Conservation (phyloP, 92 coral and sea anemone genomes). For the Actinostola sp. region DNA sequence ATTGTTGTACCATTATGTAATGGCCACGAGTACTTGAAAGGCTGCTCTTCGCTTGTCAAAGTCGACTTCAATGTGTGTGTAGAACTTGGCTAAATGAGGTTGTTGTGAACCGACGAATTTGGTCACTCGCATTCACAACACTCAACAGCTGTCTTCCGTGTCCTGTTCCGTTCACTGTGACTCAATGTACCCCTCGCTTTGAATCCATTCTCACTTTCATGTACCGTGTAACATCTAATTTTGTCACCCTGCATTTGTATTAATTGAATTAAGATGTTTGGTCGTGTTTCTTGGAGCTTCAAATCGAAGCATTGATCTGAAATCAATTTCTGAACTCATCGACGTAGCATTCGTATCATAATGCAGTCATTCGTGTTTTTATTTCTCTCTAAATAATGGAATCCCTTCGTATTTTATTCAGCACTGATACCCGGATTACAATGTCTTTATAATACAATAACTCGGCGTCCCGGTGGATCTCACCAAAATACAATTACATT, state of each 20-base stretch:
- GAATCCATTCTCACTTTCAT: no score
- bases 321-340: no score
- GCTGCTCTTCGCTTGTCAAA: neutral
- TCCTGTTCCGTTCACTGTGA: conserved; percentile 13
- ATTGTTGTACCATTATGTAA: no score
- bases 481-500: neutral
- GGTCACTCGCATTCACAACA: neutral
- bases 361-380: neutral
- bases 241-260: no score
- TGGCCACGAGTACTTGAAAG: no score
- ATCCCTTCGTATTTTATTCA: neutral
- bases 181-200: no score
- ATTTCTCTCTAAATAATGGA: neutral
- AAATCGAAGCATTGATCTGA: no score
- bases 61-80: neutral
- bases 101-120: neutral
- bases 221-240: no score
- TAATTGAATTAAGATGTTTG: no score
- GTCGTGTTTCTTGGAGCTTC: no score
- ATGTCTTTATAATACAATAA: conserved; percentile 3
- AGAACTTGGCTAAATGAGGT: neutral
- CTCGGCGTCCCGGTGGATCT: neutral
- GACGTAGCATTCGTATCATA: no score
- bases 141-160: no score
- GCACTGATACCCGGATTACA: neutral